Conservation (phyloP, 2,113 vertebrate species). For the Charadrius vociferus region DNA sequence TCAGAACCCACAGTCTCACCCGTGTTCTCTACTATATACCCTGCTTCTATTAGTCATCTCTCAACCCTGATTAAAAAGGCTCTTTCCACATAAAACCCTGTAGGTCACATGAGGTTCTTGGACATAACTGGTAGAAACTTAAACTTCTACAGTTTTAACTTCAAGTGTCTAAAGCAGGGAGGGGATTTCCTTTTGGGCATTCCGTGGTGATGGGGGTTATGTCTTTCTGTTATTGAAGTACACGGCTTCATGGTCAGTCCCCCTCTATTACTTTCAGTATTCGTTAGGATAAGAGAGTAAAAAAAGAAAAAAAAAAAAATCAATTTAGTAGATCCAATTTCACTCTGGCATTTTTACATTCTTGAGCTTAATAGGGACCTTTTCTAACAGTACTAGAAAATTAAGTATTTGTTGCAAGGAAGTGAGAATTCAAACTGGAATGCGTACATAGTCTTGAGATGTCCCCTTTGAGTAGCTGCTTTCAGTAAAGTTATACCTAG, state of each 20-base stretch:
- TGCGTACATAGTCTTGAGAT: fast-evolving
- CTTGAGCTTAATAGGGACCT: neutral
- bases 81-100: neutral
- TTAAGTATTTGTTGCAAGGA: neutral
- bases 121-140: neutral
- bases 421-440: neutral
- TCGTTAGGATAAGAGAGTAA: neutral
- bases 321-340: neutral
- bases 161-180: neutral
- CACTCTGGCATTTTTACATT: neutral
- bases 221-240: neutral
- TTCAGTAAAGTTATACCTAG: neutral
- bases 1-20: neutral
- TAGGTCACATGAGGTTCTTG: neutral
- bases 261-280: neutral
- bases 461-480: neutral
- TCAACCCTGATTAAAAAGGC: neutral
- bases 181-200: neutral
- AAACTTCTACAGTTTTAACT: neutral
- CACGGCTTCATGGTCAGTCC: neutral
- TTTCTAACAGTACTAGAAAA: neutral
- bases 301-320: neutral
- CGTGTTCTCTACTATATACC: neutral
- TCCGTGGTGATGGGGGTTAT: neutral
- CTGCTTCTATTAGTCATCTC: neutral